Conservation (phyloP, 2,113 vertebrate genomes). For the Bolborhynchus lineola region DNA sequence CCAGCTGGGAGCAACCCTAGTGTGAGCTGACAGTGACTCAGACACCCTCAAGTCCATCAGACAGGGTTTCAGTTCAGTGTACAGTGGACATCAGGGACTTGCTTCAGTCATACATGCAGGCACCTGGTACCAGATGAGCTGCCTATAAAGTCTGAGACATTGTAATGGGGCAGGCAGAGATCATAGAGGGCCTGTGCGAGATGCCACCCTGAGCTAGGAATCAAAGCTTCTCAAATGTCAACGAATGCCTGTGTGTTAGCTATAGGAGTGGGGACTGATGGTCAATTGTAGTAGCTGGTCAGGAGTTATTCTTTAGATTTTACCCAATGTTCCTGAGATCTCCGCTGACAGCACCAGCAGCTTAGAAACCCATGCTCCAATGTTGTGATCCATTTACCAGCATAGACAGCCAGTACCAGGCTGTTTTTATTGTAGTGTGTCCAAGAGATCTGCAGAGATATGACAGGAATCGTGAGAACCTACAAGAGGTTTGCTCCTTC, state of each 20-base stretch:
- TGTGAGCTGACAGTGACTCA: not conserved
- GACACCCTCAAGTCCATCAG: not conserved
- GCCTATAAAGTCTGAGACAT: not conserved
- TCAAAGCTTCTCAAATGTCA: not conserved
- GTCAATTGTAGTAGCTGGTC: not conserved
- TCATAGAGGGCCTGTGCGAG: not conserved
- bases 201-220: too few relatives aligned
- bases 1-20: not conserved
- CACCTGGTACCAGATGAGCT: not conserved
- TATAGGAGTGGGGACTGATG: not conserved
- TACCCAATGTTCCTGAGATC: not conserved
- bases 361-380: not conserved
- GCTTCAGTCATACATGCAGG: rapidly evolving
- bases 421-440: not conserved
- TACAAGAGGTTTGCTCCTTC: not conserved
- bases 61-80: not conserved
- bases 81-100: not conserved
- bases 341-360: not conserved
- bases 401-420: rapidly evolving
- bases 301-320: not conserved
- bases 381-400: not conserved
- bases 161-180: not conserved
- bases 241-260: rapidly evolving
- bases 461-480: not conserved
- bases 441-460: not conserved